Evolutionary conservation across 2,888 invertebrate species (phyloP).

Genomic region (Branchellion lobata): DNA sequence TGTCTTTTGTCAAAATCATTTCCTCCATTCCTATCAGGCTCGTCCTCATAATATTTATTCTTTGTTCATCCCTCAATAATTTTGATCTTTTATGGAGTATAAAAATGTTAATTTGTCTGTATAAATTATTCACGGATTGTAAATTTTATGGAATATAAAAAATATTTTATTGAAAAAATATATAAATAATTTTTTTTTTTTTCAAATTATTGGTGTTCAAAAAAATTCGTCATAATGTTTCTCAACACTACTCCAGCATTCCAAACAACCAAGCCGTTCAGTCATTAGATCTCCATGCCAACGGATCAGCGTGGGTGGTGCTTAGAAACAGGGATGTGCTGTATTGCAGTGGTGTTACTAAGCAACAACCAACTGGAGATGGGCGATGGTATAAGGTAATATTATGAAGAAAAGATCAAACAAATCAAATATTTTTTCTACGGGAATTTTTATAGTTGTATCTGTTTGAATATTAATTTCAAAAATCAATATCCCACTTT

Average conservation of each 20-base stretch:
- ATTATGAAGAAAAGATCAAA: no score
- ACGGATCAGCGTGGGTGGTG: neutral
- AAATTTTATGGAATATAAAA: no score
- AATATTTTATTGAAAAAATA: no score
- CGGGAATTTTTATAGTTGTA: no score
- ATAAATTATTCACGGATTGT: no score
- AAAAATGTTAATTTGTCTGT: no score
- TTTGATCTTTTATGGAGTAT: neutral
- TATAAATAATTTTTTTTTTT: no score
- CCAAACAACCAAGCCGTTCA: neutral
- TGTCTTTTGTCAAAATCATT: neutral
- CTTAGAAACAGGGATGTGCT: constrained; percentile 16
- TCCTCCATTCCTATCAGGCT: neutral
- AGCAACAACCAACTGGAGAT: neutral
- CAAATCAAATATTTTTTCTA: no score
- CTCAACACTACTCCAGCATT: neutral
- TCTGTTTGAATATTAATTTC: no score
- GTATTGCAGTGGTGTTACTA: neutral
- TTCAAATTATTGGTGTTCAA: no score
- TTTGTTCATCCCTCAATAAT: neutral
- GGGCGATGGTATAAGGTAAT: neutral
- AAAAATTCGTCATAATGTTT: no score
- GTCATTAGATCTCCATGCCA: neutral
- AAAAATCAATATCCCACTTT: no score
- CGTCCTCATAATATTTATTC: neutral